Conservation (phyloP, 2,113 vertebrate genomes). For the Zonotrichia leucophrys region DNA sequence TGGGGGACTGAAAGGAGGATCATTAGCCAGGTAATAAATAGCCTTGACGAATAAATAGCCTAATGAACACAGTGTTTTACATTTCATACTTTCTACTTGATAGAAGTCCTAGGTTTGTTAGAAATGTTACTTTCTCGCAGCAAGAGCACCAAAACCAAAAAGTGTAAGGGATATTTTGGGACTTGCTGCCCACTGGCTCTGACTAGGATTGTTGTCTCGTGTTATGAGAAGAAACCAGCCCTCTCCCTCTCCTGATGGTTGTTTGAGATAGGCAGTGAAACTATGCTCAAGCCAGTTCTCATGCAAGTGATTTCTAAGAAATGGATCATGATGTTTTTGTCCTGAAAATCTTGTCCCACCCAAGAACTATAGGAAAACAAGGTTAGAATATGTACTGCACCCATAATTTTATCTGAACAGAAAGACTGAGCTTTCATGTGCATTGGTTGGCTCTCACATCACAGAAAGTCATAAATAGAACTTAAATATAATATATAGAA, state of each 20-base stretch:
- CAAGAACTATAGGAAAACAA: not conserved
- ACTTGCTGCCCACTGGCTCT: not conserved
- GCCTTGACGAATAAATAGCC: not conserved
- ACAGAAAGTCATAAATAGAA: not conserved
- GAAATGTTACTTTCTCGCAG: not conserved
- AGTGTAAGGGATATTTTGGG: not conserved
- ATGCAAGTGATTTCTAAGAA: not conserved
- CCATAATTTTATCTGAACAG: not conserved
- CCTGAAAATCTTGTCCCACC: not conserved
- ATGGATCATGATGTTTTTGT: not conserved
- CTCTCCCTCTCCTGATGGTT: not conserved
- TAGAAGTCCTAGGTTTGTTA: not conserved
- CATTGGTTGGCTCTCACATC: not conserved
- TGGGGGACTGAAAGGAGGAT: not conserved
- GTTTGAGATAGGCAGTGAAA: not conserved
- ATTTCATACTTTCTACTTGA: not conserved
- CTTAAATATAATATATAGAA: not conserved
- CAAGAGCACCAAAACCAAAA: not conserved
- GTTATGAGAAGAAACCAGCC: not conserved
- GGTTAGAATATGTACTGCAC: not conserved
- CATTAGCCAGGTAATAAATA: not conserved
- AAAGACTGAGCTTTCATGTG: not conserved
- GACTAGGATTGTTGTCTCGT: not conserved
- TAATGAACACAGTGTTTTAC: not conserved
- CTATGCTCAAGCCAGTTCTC: not conserved